These are phyloP conservation scores for Neostethus bicornis DNA, from an alignment of 2,797 vertebrate species.

Conservation along the genomic window DNA sequence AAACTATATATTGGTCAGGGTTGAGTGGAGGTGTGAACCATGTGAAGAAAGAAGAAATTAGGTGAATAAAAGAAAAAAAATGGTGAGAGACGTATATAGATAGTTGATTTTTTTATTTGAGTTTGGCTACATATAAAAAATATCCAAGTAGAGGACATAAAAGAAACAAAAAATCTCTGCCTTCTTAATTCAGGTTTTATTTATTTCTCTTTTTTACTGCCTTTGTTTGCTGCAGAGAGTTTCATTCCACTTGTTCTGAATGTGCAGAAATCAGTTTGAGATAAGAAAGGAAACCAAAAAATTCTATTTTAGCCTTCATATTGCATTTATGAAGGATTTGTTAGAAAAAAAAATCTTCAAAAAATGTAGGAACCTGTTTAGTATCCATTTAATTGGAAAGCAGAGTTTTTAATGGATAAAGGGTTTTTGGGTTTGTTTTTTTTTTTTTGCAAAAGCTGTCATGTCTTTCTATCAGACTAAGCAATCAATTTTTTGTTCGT, in stretches of 20 bases:
- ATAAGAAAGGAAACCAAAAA: constrained; percentile 29
- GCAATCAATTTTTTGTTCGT: constrained; percentile 45
- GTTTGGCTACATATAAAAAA: too few relatives aligned
- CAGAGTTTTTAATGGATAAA: constrained; percentile 32
- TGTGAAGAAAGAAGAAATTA: too few relatives aligned
- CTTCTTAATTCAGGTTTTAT: too few relatives aligned
- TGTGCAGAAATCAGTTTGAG: constrained; percentile 27
- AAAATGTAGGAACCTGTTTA: constrained; percentile 25
- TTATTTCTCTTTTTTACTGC: too few relatives aligned
- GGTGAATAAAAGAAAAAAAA: too few relatives aligned
- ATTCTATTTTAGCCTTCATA: background rate
- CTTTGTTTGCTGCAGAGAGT: constrained; percentile 1
- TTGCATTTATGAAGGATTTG: background rate
- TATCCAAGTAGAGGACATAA: too few relatives aligned
- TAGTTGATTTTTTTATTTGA: too few relatives aligned
- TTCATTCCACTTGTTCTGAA: constrained; percentile 20
- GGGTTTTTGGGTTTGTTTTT: too few relatives aligned
- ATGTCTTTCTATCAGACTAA: constrained; percentile 31
- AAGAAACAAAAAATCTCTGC: too few relatives aligned
- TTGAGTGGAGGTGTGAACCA: too few relatives aligned
- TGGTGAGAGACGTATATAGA: too few relatives aligned
- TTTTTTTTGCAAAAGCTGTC: constrained; percentile 27
- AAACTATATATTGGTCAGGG: too few relatives aligned
- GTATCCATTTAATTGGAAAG: constrained; percentile 34
- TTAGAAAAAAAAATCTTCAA: constrained; percentile 26